Percentiles rank a stretch among this genome's conserved stretches.
Evolutionary conservation across 2,113 vertebrate species (phyloP).

Genomic region (Brachionichthys hirsutus): DNA sequence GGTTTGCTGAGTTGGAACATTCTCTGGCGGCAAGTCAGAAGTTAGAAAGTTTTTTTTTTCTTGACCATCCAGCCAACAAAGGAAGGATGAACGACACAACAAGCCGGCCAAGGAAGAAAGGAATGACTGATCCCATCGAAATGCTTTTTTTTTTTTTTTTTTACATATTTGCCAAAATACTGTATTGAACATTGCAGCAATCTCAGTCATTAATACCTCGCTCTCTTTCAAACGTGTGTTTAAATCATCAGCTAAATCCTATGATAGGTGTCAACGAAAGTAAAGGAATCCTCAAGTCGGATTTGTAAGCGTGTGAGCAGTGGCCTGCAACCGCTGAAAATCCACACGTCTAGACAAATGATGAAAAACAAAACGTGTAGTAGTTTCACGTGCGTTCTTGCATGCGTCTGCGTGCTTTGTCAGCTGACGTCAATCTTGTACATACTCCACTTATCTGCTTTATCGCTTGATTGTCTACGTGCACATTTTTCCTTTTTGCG

Average conservation of each 20-base stretch:
- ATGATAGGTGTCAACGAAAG: constrained; percentile 16
- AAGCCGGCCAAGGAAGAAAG: too few relatives aligned
- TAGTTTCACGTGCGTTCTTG: constrained; percentile 1
- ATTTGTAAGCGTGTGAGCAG: constrained; percentile 18
- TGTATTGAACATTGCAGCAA: too few relatives aligned
- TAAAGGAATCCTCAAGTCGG: constrained; percentile 6
- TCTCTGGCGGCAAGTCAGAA: too few relatives aligned
- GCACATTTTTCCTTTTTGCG: constrained; percentile 18
- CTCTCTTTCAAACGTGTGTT: background rate
- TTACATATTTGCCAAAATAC: too few relatives aligned
- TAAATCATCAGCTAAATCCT: background rate
- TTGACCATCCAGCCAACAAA: too few relatives aligned
- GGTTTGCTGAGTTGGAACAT: too few relatives aligned
- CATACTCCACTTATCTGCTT: background rate
- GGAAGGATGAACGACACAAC: too few relatives aligned
- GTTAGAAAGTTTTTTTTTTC: too few relatives aligned
- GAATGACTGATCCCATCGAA: too few relatives aligned
- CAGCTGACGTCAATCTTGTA: background rate
- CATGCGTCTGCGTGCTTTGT: constrained; percentile 7
- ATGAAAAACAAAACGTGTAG: constrained; percentile 4
- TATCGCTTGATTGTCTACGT: background rate
- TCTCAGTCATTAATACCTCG: too few relatives aligned
- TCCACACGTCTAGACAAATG: constrained; percentile 18
- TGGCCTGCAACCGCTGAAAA: constrained; percentile 33
- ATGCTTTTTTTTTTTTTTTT: too few relatives aligned